Evolutionary conservation across 2,888 invertebrate species (phyloP).

Genomic region (Andrena minutula): DNA sequence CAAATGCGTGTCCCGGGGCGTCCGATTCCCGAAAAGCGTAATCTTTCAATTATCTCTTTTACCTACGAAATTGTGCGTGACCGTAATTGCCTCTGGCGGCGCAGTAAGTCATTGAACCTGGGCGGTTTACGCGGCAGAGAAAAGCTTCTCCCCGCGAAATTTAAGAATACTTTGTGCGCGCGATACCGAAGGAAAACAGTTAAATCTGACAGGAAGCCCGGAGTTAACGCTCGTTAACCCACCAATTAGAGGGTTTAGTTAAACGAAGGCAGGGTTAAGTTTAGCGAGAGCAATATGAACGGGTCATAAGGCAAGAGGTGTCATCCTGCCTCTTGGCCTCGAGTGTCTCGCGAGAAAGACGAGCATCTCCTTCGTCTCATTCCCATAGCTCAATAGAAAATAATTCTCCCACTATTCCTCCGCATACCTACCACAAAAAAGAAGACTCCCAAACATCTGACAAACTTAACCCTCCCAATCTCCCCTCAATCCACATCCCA

Average conservation of each 20-base stretch:
- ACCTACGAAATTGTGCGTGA: neutral
- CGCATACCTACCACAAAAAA: no score
- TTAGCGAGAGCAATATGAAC: slow-evolving; percentile 74
- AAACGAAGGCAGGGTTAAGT: slow-evolving; percentile 78
- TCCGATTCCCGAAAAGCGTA: no score
- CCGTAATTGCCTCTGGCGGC: neutral
- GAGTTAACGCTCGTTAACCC: slow-evolving; percentile 85
- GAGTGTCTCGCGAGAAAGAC: slow-evolving; percentile 33
- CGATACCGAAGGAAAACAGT: slow-evolving; percentile 79
- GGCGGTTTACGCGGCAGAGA: neutral
- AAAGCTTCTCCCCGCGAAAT: slow-evolving; percentile 23
- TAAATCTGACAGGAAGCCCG: slow-evolving; percentile 84
- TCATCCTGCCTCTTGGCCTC: slow-evolving; percentile 73
- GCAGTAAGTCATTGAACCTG: slow-evolving; percentile 30
- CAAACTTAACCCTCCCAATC: no score
- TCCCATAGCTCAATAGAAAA: neutral
- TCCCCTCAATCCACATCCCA: no score
- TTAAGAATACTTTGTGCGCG: slow-evolving; percentile 44
- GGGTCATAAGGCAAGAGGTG: slow-evolving; percentile 81
- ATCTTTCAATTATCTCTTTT: no score
- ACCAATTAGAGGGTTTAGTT: slow-evolving; percentile 82
- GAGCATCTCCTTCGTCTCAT: neutral
- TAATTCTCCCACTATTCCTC: no score
- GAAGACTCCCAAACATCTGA: no score
- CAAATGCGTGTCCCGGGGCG: no score